Evolutionary conservation across 37 sponge, comb jelly and placozoan species (phyloP).

Genomic region (Cliona cf. orientalis): DNA sequence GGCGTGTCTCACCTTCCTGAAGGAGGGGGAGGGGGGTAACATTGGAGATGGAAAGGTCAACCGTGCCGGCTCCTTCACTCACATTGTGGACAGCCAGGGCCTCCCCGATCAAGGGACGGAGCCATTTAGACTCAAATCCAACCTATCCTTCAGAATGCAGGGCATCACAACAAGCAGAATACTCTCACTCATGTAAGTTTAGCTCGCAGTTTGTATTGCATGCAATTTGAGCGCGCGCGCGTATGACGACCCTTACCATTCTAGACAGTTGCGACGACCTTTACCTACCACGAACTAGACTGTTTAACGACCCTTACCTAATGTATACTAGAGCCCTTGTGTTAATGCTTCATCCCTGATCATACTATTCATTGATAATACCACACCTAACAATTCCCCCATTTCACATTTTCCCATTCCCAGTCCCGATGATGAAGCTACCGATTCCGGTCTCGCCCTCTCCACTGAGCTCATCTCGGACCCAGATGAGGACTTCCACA

Average conservation of each 20-base stretch:
- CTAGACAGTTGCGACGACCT: too few relatives aligned
- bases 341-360: too few relatives aligned
- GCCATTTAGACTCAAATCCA: conserved; percentile 54
- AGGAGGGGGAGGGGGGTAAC: conserved; percentile 41
- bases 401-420: background rate
- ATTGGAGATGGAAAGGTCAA: background rate
- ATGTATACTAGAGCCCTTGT: too few relatives aligned
- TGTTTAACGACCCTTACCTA: too few relatives aligned
- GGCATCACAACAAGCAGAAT: conserved; percentile 74
- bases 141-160: conserved; percentile 60
- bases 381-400: background rate
- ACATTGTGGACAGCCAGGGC: conserved; percentile 41
- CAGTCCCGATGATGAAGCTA: conserved; percentile 11
- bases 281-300: too few relatives aligned
- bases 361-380: too few relatives aligned
- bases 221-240: too few relatives aligned
- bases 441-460: background rate
- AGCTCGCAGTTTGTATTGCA: background rate
- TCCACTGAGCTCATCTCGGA: background rate
- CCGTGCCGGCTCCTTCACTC: conserved; percentile 22
- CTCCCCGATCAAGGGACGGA: conserved; percentile 67
- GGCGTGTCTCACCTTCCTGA: conserved; percentile 57
- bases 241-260: too few relatives aligned
- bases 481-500: conserved; percentile 16
- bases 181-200: conserved; percentile 53